Base-by-base conservation (phyloP, 2,888 invertebrate species). In the Caenorhabditis macrosperma region DNA sequence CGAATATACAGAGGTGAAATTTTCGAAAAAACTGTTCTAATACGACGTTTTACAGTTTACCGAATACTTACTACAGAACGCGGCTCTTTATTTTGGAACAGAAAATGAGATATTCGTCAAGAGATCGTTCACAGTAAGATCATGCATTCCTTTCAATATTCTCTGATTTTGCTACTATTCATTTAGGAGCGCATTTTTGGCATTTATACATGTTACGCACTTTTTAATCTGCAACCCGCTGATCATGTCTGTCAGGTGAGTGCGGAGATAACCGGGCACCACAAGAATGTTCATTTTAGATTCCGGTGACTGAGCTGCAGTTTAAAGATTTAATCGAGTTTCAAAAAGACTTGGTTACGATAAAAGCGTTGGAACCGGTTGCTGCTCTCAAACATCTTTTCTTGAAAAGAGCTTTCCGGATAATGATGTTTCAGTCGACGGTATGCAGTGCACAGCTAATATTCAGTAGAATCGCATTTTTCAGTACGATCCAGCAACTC, bases 111-210 rank as follows among this genome's bases (percentile, higher is more conserved):
- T 55, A 1, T 44, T 26, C 17, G 57, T 3, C 6, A n/a, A n/a
- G 17, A 50, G 60, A 30, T 22, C 33, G 15, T 50, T 66, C 4
- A 41, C 54, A 28, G 74, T 74, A 15, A 20, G 48, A 6, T 17
- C 5, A 17, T n/a, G n/a, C n/a, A n/a, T n/a, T n/a, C n/a, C n/a
- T n/a, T n/a, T n/a, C n/a, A n/a, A n/a, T n/a, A n/a, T n/a, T n/a
- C n/a, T n/a, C n/a, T n/a, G n/a, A n/a, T n/a, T n/a, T n/a, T n/a
- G n/a, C n/a, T n/a, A 35, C 33, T 17, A 38, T 44, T 17, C 17
- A 35, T 77, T 44, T 50, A 81, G 77, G 81, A 84, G 38, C 61
- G 84, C 15, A 48, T 85, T 12, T 86, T 83, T 60, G 86, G 86
- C n/a, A 63, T 86, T 3, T 86, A 83, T 55, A 46, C 46, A 9